Base-by-base conservation (phyloP, 2,113 vertebrate species). In the Ramphastos sulfuratus region DNA sequence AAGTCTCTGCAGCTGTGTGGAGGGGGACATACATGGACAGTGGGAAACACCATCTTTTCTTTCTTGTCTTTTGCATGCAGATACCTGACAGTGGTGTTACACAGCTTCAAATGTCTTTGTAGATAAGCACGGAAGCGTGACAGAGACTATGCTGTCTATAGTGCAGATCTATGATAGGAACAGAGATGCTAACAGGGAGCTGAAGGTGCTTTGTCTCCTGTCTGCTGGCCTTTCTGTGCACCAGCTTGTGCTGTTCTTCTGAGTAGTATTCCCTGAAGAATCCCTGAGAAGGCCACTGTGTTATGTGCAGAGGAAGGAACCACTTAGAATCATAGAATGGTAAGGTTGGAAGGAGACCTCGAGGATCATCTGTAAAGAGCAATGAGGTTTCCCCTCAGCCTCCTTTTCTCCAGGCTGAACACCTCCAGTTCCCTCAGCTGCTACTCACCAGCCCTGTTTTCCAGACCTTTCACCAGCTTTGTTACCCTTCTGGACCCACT, bases 111-210 rank as follows among this genome's bases (percentile, higher is more conserved):
- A 11, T 0, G 2, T 5, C 11, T 7, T n/a, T 33, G 35, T 44
- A 31, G 24, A 17, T 37, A 27, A 44, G 31, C 59, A 23, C 23
- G 10, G 42, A 20, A 10, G 20, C 24, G 7, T 1, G 17, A 39
- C 27, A 20, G 5, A 30, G 60, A 15, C 8, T 0, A 0, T 67
- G 2, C 5, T 56, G n/a, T 2, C 35, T 25, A 1, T 19, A 12
- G 1, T 8, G 8, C 3, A 37, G 33, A 24, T 17, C 50, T 11
- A 59, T 18, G 63, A 19, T 18, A 31, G 14, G 39, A 83, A 19
- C 2, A 61, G 48, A 8, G 4, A 1, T 3, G 27, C 27, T 37
- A 10, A 6, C 14, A 0, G 0, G 18, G 28, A 61, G 55, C 74
- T n/a, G 21, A 48, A 35, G 27, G 35, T 27, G n/a, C 70, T 67